Percentiles rank a stretch among this genome's conserved stretches.
These are phyloP conservation scores for Hetaerina titia DNA, from an alignment of 2,888 invertebrate genomes.

Conservation along the genomic window DNA sequence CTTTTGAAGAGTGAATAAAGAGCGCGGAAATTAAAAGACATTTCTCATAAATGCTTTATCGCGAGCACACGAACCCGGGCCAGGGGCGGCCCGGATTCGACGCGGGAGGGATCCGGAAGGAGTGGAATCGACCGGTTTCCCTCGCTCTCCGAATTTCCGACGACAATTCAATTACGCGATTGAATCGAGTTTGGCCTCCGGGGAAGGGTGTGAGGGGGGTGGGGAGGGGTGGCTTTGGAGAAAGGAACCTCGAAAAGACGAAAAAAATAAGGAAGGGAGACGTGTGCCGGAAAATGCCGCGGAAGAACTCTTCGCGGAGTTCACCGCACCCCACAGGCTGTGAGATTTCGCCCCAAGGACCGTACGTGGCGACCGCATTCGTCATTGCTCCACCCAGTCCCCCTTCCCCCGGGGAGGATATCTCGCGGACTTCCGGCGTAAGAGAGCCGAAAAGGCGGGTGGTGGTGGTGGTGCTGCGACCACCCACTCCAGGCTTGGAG, in stretches of 20 bases:
- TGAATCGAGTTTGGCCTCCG: background rate
- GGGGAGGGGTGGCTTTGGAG: no score
- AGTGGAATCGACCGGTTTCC: background rate
- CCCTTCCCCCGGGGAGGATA: background rate
- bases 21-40: background rate
- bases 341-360: no score
- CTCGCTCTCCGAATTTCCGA: background rate
- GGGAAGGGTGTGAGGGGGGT: background rate
- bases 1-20: background rate
- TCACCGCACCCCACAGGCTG: no score
- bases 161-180: slow-evolving; percentile 32
- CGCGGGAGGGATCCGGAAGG: background rate
- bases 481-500: background rate
- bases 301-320: background rate
- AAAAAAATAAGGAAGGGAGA: background rate
- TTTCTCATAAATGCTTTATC: slow-evolving; percentile 15
- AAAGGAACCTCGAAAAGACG: no score
- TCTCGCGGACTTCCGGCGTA: background rate
- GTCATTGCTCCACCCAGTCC: background rate
- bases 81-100: background rate
- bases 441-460: background rate
- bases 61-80: background rate
- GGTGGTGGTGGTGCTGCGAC: background rate
- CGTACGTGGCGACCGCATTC: no score
- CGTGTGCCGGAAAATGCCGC: background rate